Evolutionary conservation across 2,113 vertebrate genomes (phyloP), one percentile per base, ranked within the genome.

Genomic region (Holacanthus passer): DNA sequence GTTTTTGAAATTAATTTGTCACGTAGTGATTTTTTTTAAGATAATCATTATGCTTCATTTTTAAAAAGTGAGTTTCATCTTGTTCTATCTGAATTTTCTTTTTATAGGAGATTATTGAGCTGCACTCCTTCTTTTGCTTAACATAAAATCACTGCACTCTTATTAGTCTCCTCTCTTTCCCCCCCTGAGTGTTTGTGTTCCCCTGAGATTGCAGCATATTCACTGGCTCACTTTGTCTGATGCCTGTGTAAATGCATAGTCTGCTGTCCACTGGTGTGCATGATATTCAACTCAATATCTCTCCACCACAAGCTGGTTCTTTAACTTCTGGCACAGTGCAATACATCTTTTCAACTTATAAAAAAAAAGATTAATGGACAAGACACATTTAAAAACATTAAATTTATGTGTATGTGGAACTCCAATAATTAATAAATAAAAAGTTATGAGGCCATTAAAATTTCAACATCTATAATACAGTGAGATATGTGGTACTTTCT

Each of bases 141-240:
- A 37, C 67, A 70, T 32, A 53, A 45, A 71, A 71, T 20, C 11
- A 76, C 50, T 5, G 9, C 35, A 20, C 19, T 37, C 77, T 56
- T 31, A 7, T 47, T 22, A 32, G 41, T 35, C 3, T 17, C n/a
- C n/a, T n/a, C n/a, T 50, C 4, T 5, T 11, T 24, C 12, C 45
- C 8, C 27, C 52, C 16, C 14, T n/a, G 27, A 47, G 75, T 35
- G 52, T 41, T 43, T 32, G 20, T 17, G 1, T n/a, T 62, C 62
- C 62, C 69, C 13, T 45, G 43, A 52, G 67, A 68, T n/a, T 24
- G 75, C 69, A 74, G 55, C 45, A 60, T 45, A 24, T 73, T 68
- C 52, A 52, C 56, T 22, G 19, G 10, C 43, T 76, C 7, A 50
- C 32, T 72, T 41, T 62, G 32, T 35, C 41, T 48, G 19, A 71